Conservation (phyloP, 2,888 invertebrate genomes). For the Sipunculus nudus region DNA sequence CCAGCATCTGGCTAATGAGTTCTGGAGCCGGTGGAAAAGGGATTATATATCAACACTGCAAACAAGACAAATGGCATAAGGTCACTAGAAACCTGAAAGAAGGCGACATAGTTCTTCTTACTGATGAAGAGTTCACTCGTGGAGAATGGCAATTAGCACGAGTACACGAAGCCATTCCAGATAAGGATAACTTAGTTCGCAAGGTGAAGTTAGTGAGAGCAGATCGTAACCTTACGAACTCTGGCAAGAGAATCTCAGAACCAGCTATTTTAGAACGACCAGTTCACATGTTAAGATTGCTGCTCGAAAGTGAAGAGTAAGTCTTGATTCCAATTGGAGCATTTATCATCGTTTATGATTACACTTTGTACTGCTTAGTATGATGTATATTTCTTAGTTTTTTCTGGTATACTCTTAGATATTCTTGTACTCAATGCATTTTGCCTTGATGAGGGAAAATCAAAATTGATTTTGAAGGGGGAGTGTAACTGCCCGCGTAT, state of each 20-base stretch:
- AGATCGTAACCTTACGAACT: slow-evolving; percentile 2
- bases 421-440: too few species aligned
- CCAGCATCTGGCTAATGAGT: slow-evolving; percentile 11
- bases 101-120: slow-evolving; percentile 27
- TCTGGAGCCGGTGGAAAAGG: slow-evolving; percentile 7
- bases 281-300: slow-evolving; percentile 27
- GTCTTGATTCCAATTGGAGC: too few species aligned
- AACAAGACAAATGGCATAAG: slow-evolving; percentile 19
- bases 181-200: slow-evolving; percentile 40
- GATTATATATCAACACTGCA: slow-evolving; percentile 4
- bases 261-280: slow-evolving; percentile 15
- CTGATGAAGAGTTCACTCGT: slow-evolving; percentile 19
- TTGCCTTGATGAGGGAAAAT: too few species aligned
- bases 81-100: slow-evolving; percentile 31
- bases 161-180: background rate
- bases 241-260: slow-evolving; percentile 10
- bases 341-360: too few species aligned
- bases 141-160: slow-evolving; percentile 17
- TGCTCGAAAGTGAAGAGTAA: too few species aligned
- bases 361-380: too few species aligned
- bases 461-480: too few species aligned
- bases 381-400: too few species aligned
- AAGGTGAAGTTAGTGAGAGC: slow-evolving; percentile 23
- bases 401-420: too few species aligned
- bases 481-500: too few species aligned